Percentiles rank a stretch among this genome's conserved stretches.
phyloP scores from a whole-genome alignment of 2,113 vertebrate species.

The Podarcis muralis region DNA sequence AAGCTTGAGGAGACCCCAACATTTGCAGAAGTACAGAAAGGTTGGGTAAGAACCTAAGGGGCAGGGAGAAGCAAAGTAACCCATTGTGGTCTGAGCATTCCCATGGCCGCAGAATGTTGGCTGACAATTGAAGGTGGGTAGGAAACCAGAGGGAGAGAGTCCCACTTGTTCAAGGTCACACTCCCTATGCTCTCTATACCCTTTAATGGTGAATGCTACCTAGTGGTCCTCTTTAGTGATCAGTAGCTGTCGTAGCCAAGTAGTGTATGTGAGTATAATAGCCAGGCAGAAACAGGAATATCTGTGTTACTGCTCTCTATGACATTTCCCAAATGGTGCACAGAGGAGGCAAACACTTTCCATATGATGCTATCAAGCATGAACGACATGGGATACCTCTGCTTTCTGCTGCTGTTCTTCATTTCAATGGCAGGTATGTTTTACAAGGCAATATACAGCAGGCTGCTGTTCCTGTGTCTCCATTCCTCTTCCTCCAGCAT shows the following conservation, averaged over 20 bases:
- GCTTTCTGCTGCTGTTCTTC: conserved; percentile 1
- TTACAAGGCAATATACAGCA: neutral
- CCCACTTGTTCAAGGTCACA: neutral
- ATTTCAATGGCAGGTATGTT: neutral
- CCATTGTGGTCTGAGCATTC: neutral
- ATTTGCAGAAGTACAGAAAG: neutral
- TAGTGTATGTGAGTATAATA: neutral
- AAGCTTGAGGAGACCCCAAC: neutral
- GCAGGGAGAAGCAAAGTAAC: neutral
- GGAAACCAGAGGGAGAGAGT: neutral
- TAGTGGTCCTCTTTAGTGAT: accelerated
- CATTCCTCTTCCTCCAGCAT: neutral
- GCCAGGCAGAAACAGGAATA: neutral
- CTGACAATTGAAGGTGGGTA: neutral
- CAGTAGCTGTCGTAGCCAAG: neutral
- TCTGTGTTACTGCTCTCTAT: accelerated
- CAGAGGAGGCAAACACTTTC: neutral
- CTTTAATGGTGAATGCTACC: accelerated
- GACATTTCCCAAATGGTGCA: neutral
- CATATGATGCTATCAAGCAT: neutral
- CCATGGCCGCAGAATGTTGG: neutral
- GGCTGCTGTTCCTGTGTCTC: conserved; percentile 14
- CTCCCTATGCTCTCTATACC: accelerated
- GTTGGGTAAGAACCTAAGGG: neutral
- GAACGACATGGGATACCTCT: neutral